Conservation (phyloP, 1,140 invertebrate species). For the Drosophila carrolli region DNA sequence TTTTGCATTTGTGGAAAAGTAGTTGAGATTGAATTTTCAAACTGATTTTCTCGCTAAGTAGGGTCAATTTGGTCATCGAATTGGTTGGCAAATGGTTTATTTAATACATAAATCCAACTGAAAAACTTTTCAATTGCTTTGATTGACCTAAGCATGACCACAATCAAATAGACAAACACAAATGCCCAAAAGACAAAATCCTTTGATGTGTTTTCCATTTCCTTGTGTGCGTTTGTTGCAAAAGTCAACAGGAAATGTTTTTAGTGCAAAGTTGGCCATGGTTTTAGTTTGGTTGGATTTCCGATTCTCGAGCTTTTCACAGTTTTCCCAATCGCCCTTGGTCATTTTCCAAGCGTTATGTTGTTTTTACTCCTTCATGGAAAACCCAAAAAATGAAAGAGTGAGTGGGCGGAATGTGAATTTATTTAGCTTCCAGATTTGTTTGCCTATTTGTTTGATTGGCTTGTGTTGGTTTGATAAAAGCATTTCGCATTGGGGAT, state of each 20-base stretch:
- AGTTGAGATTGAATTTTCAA: slow-evolving; percentile 38
- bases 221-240: slow-evolving; percentile 3
- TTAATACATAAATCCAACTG: slow-evolving; percentile 58
- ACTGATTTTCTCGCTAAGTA: slow-evolving; percentile 18
- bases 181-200: slow-evolving; percentile 7
- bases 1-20: slow-evolving; percentile 36
- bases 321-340: slow-evolving; percentile 37
- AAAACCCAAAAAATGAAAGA: not conserved
- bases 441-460: slow-evolving; percentile 72
- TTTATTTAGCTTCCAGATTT: slow-evolving; percentile 61
- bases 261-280: slow-evolving; percentile 12
- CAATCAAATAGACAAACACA: slow-evolving; percentile 3
- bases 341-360: slow-evolving; percentile 25
- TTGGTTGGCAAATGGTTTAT: slow-evolving; percentile 1
- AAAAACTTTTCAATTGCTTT: slow-evolving; percentile 41
- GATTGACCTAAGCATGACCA: slow-evolving; percentile 1
- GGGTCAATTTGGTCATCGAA: slow-evolving; percentile 1
- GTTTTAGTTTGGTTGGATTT: slow-evolving; percentile 22
- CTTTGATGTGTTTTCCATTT: slow-evolving; percentile 28
- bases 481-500: slow-evolving; percentile 46
- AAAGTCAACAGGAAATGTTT: slow-evolving; percentile 33
- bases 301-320: slow-evolving; percentile 19
- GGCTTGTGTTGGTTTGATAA: slow-evolving; percentile 43
- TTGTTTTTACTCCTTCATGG: slow-evolving; percentile 12
- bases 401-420: slow-evolving; percentile 31